These are phyloP conservation scores for Nephrotoma guestfalica DNA, from an alignment of 2,888 invertebrate species.

Conservation along the genomic window DNA sequence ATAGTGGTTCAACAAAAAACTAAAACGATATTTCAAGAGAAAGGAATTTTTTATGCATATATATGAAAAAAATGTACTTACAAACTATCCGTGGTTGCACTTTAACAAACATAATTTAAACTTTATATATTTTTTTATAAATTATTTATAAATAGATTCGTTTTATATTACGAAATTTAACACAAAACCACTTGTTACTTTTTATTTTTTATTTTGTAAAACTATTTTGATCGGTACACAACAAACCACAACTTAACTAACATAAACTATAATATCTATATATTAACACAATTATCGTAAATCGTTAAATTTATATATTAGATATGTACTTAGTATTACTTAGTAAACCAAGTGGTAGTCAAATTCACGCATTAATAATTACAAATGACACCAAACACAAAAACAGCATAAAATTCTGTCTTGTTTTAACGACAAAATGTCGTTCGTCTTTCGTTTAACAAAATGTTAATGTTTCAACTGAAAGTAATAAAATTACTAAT, in stretches of 20 bases:
- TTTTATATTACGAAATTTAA: not conserved
- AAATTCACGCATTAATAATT: not conserved
- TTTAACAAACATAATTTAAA: not conserved
- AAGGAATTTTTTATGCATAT: not conserved
- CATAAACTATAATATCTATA: not conserved
- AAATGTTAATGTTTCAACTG: not conserved
- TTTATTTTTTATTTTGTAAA: not conserved
- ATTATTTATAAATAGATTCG: not conserved
- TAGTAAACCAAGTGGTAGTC: not conserved
- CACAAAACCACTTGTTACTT: not conserved
- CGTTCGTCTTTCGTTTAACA: not conserved
- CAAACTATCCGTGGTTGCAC: not conserved
- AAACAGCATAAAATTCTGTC: not conserved
- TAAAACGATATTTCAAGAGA: not conserved
- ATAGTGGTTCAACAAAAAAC: not conserved
- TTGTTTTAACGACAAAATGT: not conserved
- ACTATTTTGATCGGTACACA: not conserved
- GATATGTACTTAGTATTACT: not conserved
- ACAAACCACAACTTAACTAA: not conserved
- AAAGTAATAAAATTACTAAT: not conserved
- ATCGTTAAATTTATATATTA: not conserved
- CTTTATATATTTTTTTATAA: not conserved
- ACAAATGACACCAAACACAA: not conserved
- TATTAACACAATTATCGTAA: not conserved
- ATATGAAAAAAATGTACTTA: not conserved